phyloP scores from a whole-genome alignment of 92 coral and sea anemone species.

The Paramuricea clavata region DNA sequence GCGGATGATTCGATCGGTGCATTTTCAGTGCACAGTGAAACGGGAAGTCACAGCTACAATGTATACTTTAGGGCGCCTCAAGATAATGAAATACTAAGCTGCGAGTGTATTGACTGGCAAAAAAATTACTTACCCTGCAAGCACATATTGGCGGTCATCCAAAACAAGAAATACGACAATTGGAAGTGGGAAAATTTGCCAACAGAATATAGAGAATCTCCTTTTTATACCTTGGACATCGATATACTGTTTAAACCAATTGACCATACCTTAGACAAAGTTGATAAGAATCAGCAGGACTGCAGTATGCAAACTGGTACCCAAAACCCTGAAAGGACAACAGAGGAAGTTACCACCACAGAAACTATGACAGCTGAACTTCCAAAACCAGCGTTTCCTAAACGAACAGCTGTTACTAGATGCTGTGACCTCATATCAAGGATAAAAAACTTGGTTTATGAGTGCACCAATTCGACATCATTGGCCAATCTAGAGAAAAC shows the following conservation, averaged over 20 bases:
- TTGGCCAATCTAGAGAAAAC: neutral
- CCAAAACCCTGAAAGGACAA: neutral
- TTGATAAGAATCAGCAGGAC: neutral
- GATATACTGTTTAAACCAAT: conserved; percentile 4
- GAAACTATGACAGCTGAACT: neutral
- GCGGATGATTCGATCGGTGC: neutral
- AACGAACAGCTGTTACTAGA: neutral
- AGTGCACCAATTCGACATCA: neutral
- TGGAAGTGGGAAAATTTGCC: conserved; percentile 67
- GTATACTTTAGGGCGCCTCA: conserved; percentile 31
- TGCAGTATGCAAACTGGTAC: neutral
- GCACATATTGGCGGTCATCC: conserved; percentile 64
- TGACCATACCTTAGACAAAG: neutral
- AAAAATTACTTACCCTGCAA: conserved; percentile 52
- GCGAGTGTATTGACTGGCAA: conserved; percentile 54
- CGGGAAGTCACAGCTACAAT: conserved; percentile 4
- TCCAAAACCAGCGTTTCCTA: neutral
- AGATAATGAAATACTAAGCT: conserved; percentile 18
- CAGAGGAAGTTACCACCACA: neutral
- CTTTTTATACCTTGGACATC: conserved; percentile 30
- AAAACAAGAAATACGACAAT: neutral
- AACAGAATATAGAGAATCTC: conserved; percentile 39
- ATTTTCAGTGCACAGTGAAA: conserved; percentile 8
- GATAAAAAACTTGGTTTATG: neutral
- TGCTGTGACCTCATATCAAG: conserved; percentile 1